Evolutionary conservation across 2,113 vertebrate genomes (phyloP).

Genomic region (Ptilorrhoa leucosticta): DNA sequence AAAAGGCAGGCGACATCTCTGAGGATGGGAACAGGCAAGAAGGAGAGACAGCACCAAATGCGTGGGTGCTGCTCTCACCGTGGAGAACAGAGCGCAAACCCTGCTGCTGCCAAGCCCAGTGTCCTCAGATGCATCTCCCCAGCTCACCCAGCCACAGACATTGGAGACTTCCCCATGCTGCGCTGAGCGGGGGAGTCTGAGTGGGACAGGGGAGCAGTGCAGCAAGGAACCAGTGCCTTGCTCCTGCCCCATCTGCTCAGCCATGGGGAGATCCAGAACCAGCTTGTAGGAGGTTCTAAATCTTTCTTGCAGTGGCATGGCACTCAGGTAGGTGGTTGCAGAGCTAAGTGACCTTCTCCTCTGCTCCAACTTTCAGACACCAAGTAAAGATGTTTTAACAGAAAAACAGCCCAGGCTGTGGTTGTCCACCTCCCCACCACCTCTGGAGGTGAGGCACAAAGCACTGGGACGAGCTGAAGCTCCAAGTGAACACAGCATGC

Average conservation of each 20-base stretch:
- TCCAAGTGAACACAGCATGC: background rate
- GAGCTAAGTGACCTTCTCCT: background rate
- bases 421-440: background rate
- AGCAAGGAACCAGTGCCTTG: rapidly evolving
- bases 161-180: rapidly evolving
- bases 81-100: conserved; percentile 43
- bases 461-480: background rate
- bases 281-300: background rate
- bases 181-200: rapidly evolving
- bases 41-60: conserved; percentile 24
- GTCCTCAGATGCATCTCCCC: conserved; percentile 57
- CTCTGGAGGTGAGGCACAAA: background rate
- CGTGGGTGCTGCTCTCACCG: background rate
- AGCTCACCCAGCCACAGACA: background rate
- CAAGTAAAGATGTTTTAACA: background rate
- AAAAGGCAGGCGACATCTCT: background rate
- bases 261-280: rapidly evolving
- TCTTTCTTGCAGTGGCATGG: rapidly evolving
- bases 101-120: conserved; percentile 42
- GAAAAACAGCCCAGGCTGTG: rapidly evolving
- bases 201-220: rapidly evolving
- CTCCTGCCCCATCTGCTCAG: background rate
- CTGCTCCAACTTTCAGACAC: background rate
- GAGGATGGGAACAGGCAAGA: conserved; percentile 41
- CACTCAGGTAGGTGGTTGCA: rapidly evolving